A percentile compares a stretch with the other conserved stretches of the same genome.
Evolutionary conservation across 2,888 invertebrate genomes (phyloP).

Genomic region (Meteorus colon): DNA sequence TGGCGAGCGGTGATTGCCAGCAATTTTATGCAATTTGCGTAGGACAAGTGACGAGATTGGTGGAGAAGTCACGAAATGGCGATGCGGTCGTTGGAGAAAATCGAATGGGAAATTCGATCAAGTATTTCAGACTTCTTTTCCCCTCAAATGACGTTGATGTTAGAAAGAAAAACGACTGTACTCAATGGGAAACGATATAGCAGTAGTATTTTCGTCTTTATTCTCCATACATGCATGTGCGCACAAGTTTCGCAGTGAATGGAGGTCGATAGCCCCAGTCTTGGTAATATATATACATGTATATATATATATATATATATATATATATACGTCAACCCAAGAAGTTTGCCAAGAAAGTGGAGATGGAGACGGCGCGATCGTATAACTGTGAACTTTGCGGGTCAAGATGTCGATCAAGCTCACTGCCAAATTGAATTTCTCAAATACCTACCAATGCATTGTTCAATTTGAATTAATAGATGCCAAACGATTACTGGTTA

Average conservation of each 20-base stretch:
- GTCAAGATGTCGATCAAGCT: constrained; percentile 51
- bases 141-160: constrained; percentile 20
- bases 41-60: constrained; percentile 32
- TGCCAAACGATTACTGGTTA: neutral
- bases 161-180: constrained; percentile 31
- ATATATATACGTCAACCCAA: constrained; percentile 47
- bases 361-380: constrained; percentile 19
- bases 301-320: neutral
- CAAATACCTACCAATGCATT: constrained; percentile 46
- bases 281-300: neutral
- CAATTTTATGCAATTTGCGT: constrained; percentile 37
- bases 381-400: constrained; percentile 14
- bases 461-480: constrained; percentile 11
- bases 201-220: constrained; percentile 41
- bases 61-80: constrained; percentile 22
- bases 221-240: constrained; percentile 54
- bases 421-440: constrained; percentile 51
- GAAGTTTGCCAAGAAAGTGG: constrained; percentile 49
- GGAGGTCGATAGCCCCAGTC: constrained; percentile 52
- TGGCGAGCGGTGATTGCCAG: constrained; percentile 32
- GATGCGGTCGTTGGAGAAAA: constrained; percentile 36
- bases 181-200: constrained; percentile 13
- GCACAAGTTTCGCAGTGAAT: constrained; percentile 40
- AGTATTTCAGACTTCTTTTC: constrained; percentile 9
- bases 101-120: constrained; percentile 35